Base-by-base conservation (phyloP, 1,140 invertebrate genomes). In the Babylonia areolata region DNA sequence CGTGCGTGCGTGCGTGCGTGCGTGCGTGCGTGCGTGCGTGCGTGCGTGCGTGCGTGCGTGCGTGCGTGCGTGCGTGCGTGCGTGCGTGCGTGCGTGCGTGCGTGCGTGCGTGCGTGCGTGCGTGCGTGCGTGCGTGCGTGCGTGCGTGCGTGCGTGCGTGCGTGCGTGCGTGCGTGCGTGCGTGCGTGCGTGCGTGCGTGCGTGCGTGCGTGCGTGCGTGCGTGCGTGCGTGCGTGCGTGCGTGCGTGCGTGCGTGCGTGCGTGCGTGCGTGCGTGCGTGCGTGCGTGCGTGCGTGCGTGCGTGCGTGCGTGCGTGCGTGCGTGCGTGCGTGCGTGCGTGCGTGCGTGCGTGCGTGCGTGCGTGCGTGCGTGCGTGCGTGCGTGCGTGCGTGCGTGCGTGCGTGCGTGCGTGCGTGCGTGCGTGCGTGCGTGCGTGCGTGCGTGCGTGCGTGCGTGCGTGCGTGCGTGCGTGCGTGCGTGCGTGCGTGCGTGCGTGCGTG, bases 321-420 rank as follows among this genome's bases (percentile, higher is more conserved):
- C 31, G 69, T n/a, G 69, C 31, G 69, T 73, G 69, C 31, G 69
- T 73, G 69, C 31, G 69, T 73, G 69, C 31, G 69, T 73, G 69
- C 31, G 69, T 73, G 69, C 31, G 69, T 73, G 69, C 31, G 69
- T 73, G 69, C 31, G 69, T 73, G 69, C 31, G 69, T 73, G 69
- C 31, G 69, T 73, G 69, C 31, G 69, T 73, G 69, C 31, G 69
- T 35, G 73, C 35, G 73, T 75, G 73, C 20, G 73, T 75, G 73
- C 35, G n/a, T 75, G 73, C 35, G 73, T 75, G 73, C 35, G 73
- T 75, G 73, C 20, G 73, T 78, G 77, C 42, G 77, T 78, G 77
- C 28, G 20, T 78, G 39, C 23, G 39, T 78, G 77, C 15, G 39
- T 78, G 77, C 23, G 77, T 78, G 39, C 23, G 77, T 78, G 39